These are phyloP conservation scores for Iphiclides podalirius DNA, from an alignment of 2,888 invertebrate genomes.

Conservation along the genomic window DNA sequence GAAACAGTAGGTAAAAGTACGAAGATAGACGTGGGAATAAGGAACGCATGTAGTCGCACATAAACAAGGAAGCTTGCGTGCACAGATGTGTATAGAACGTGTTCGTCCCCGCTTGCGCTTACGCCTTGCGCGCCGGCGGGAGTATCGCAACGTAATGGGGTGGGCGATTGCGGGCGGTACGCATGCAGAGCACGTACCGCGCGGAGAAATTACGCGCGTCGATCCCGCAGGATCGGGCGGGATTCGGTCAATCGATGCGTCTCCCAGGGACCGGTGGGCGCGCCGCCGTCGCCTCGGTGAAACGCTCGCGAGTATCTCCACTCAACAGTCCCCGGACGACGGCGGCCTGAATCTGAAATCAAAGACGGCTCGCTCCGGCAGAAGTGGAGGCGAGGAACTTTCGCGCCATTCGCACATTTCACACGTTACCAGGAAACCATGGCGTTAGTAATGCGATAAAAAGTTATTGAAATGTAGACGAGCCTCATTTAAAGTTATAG, in stretches of 20 bases:
- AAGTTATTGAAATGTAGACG: too few species aligned
- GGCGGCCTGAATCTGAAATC: neutral
- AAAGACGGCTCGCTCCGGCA: neutral
- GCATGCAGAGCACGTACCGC: slow-evolving; percentile 67
- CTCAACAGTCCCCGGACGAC: neutral
- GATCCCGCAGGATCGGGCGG: slow-evolving; percentile 54
- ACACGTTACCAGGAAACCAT: too few species aligned
- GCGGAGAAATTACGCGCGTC: slow-evolving; percentile 69
- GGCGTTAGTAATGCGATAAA: too few species aligned
- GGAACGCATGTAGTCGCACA: too few species aligned
- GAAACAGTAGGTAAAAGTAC: too few species aligned
- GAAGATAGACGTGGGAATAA: too few species aligned
- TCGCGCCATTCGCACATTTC: too few species aligned
- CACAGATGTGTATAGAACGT: too few species aligned
- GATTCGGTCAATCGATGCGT: slow-evolving; percentile 74
- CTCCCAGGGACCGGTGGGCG: slow-evolving; percentile 34
- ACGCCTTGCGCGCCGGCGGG: slow-evolving; percentile 19
- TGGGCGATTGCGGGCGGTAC: slow-evolving; percentile 58
- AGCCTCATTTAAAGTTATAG: too few species aligned
- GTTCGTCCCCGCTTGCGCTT: too few species aligned
- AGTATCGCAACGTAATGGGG: slow-evolving; percentile 40
- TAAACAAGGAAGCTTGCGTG: too few species aligned
- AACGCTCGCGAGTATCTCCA: neutral
- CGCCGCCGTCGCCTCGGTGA: neutral
- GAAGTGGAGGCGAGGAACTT: too few species aligned